Evolutionary conservation across 2,797 vertebrate genomes (phyloP).

Genomic region (Notoglanidium macrostoma): DNA sequence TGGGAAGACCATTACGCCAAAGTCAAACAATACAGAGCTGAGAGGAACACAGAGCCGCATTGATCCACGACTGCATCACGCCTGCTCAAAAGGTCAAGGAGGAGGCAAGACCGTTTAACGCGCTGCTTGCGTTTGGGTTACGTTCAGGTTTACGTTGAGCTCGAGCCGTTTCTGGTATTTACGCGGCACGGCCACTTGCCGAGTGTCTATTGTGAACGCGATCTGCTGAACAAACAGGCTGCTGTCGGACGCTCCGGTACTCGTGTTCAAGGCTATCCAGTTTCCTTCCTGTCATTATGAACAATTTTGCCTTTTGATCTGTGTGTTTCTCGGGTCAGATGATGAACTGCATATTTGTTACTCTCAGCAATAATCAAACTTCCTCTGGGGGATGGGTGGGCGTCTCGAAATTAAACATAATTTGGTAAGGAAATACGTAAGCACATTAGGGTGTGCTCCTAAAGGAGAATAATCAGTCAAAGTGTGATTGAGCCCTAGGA

Average conservation of each 20-base stretch:
- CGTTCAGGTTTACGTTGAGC: too few relatives aligned
- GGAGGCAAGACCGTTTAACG: background rate
- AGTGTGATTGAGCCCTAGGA: background rate
- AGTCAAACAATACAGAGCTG: slow-evolving; percentile 5
- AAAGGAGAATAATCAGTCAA: background rate
- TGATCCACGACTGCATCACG: slow-evolving; percentile 2
- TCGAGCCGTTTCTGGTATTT: background rate
- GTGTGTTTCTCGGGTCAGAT: background rate
- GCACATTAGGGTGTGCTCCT: background rate
- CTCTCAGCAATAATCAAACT: background rate
- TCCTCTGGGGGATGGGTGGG: background rate
- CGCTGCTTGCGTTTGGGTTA: background rate
- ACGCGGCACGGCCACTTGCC: background rate
- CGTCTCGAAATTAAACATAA: background rate
- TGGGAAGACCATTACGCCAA: background rate
- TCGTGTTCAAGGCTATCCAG: background rate
- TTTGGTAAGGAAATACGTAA: background rate
- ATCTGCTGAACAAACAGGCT: background rate
- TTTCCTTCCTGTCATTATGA: slow-evolving; percentile 16
- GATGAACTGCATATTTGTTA: background rate
- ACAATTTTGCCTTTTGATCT: slow-evolving; percentile 20
- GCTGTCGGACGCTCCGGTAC: background rate
- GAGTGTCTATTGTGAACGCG: background rate
- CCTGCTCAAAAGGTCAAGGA: background rate
- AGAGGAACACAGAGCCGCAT: slow-evolving; percentile 11